Evolutionary conservation across 2,888 invertebrate species (phyloP), one percentile per base, ranked within the genome.

Genomic region (Lasioglossum oenotherae): DNA sequence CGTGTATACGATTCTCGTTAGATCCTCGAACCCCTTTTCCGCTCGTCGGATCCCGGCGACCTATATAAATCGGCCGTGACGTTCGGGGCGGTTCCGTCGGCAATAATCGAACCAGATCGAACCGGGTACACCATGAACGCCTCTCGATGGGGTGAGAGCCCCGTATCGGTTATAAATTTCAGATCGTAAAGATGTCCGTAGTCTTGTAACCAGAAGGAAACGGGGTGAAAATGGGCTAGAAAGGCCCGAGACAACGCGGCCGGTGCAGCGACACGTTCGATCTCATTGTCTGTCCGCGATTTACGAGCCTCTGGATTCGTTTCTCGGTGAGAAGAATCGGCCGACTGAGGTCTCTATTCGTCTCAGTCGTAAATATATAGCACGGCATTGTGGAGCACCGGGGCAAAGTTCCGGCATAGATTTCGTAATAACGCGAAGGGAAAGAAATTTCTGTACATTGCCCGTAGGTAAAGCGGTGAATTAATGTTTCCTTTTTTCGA

Each of bases 151-250:
- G 76, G 79, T 4, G 78, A 46, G 57, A 38, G 44, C 57, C 16
- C 41, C 31, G 41, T 64, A 84, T 88, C 81, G 89, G 89, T 88
- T 93, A 94, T 94, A 94, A 94, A 94, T 94, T 88, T 85, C 69
- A 8, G 91, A 87, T 93, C 94, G 92, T 94, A 94, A 94, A 94
- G 92, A 94, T 94, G 94, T 94, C 94, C 80, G 93, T 94, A 94
- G 93, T 92, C 94, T 94, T 94, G 94, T 94, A 91, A 53, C 53
- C 53, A 53, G 53, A 23, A 53, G 91, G 89, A 93, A 94, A 94
- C 92, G 93, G 94, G 94, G 94, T 94, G 94, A 94, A 94, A 94
- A 94, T 94, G 93, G 93, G 92, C 91, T 92, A 86, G 89, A 88
- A 60, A n/a, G 64, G 73, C 57, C 80, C 64, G 69, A 73, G 64